phyloP scores from a whole-genome alignment of 2,113 vertebrate species.

The Macquaria australasica region DNA sequence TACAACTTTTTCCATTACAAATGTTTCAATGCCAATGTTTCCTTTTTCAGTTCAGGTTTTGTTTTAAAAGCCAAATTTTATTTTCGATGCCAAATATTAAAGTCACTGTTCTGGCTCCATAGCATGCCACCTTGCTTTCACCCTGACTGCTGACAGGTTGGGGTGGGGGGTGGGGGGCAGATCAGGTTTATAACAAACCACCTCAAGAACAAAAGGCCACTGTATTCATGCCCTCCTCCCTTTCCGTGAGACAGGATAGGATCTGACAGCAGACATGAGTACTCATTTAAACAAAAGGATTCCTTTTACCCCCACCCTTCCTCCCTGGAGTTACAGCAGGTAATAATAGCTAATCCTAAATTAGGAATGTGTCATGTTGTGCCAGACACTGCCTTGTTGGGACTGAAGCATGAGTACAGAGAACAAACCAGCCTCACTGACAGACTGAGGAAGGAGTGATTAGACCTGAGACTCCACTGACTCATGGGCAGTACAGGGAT shows the following conservation, averaged over 20 bases:
- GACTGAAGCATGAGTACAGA: constrained; percentile 44
- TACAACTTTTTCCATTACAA: too few relatives aligned
- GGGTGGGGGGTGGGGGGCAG: not conserved
- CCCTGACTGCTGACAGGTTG: constrained; percentile 13
- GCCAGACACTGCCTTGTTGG: constrained; percentile 36
- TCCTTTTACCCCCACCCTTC: constrained; percentile 43
- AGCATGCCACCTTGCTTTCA: constrained; percentile 24
- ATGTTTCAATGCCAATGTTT: too few relatives aligned
- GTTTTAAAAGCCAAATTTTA: too few relatives aligned
- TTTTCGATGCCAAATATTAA: too few relatives aligned
- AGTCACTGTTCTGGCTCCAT: too few relatives aligned
- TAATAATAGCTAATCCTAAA: constrained; percentile 72
- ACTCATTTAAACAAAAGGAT: constrained; percentile 64
- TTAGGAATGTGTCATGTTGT: constrained; percentile 63
- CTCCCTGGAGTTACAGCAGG: constrained; percentile 55
- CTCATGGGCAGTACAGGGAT: not conserved
- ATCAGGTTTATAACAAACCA: constrained; percentile 60
- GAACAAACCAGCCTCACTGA: constrained; percentile 61
- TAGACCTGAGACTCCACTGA: not conserved
- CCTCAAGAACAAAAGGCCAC: constrained; percentile 73
- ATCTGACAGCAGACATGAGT: constrained; percentile 74
- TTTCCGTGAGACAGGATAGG: constrained; percentile 42
- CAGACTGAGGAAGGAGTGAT: constrained; percentile 22
- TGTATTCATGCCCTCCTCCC: constrained; percentile 44
- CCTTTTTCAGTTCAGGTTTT: too few relatives aligned